Base-by-base conservation (phyloP, 2,888 invertebrate species). In the Polydesmus complanatus region DNA sequence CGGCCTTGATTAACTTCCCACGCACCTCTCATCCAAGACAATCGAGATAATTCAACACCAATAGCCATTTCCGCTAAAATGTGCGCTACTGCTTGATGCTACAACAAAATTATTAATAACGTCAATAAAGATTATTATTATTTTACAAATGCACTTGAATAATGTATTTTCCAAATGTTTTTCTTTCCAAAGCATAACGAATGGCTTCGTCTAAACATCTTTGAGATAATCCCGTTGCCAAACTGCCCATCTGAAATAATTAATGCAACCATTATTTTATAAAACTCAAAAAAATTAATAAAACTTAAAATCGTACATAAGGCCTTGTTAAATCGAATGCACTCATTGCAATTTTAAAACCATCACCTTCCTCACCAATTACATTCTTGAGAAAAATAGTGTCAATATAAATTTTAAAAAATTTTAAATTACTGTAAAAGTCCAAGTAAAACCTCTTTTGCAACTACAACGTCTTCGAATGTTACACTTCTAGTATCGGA, bases 301-400 rank as follows among this genome's bases (percentile, higher is more conserved):
- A n/a, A n/a, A n/a, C n/a, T n/a, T 11, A 19, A 51, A 57, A 22
- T 48, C 47, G 19, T 49, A 57, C n/a, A 11, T 5, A 19, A 27
- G 96, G 92, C 62, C 96, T 81, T 1, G 95, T 95, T 72, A 85
- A 86, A 75, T 96, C 96, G 73, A 97, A 97, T 1, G 93, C 90
- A 51, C 85, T 85, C 96, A 96, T 97, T 11, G 94, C 94, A 70
- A 97, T 88, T 77, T 92, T 94, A 75, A 97, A 97, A 26, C 97
- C 97, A 52, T 84, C 83, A 1, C 96, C 96, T 77, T 94, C 94
- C 2, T 81, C 85, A 56, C 86, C 77, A 2, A 96, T 77, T 50
- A 97, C 88, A 74, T 97, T 95, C 78, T 75, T 66, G 19, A 69
- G 68, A 27, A 60, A 56, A 54, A 61, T 56, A 63, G 21, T 23